Percentiles rank a stretch among this genome's conserved stretches.
phyloP scores from a whole-genome alignment of 2,888 invertebrate species.

The Minunthozetes semirufus region DNA sequence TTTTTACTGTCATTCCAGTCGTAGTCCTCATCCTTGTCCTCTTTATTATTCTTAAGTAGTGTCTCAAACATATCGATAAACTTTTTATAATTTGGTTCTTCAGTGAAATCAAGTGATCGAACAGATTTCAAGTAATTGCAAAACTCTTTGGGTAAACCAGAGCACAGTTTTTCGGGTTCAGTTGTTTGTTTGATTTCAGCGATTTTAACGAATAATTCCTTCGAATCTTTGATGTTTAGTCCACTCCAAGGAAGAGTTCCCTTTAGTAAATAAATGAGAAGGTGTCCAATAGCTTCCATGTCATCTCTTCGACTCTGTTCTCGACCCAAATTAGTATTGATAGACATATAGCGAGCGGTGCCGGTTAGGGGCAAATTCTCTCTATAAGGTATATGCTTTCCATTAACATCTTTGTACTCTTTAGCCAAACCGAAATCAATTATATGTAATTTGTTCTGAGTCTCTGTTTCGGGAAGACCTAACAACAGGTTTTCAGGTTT shows the following conservation, averaged over 20 bases:
- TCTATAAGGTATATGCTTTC: slow-evolving; percentile 27
- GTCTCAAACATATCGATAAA: background rate
- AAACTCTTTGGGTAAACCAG: slow-evolving; percentile 13
- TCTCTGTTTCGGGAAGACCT: slow-evolving; percentile 1
- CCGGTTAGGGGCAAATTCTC: background rate
- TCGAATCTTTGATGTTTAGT: background rate
- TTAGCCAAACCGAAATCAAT: slow-evolving; percentile 31
- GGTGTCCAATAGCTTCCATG: slow-evolving; percentile 29
- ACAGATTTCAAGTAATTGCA: background rate
- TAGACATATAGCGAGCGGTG: slow-evolving; percentile 9
- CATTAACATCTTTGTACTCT: background rate
- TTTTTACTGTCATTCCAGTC: slow-evolving; percentile 20
- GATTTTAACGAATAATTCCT: background rate
- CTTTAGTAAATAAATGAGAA: slow-evolving; percentile 18
- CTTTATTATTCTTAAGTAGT: background rate
- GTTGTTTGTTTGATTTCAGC: slow-evolving; percentile 23
- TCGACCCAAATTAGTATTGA: slow-evolving; percentile 16
- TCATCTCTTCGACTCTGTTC: slow-evolving; percentile 30
- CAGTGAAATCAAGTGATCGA: slow-evolving; percentile 10
- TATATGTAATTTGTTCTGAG: slow-evolving; percentile 14
- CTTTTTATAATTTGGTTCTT: slow-evolving; percentile 20
- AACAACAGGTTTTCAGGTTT: slow-evolving; percentile 35
- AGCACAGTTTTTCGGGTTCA: background rate
- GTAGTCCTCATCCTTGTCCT: background rate
- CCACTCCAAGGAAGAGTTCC: slow-evolving; percentile 29